Conservation (phyloP, 2,113 vertebrate genomes). For the Struthio camelus region DNA sequence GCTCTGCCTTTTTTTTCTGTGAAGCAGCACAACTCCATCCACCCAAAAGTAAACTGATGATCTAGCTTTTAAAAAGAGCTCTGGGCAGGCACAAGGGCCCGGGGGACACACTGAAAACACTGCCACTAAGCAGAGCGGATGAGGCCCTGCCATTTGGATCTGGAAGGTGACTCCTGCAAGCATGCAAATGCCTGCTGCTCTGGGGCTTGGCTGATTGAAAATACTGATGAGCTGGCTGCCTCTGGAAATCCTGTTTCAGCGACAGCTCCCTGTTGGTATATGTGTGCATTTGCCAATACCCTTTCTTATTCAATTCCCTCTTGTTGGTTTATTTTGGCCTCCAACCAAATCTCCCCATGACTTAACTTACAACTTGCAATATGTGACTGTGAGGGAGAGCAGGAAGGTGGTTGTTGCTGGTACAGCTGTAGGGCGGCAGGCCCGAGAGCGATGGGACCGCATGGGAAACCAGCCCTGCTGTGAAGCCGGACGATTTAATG, state of each 20-base stretch:
- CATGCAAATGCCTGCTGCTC: neutral
- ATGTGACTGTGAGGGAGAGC: neutral
- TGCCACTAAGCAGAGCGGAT: rapidly evolving
- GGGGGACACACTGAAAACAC: rapidly evolving
- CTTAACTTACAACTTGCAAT: rapidly evolving
- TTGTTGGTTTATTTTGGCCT: neutral
- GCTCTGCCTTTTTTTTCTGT: too few relatives aligned
- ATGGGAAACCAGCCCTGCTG: rapidly evolving
- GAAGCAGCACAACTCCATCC: neutral
- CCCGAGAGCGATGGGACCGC: too few relatives aligned
- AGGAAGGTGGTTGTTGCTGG: neutral
- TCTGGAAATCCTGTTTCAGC: neutral
- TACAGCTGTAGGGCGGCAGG: rapidly evolving
- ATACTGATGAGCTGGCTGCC: neutral
- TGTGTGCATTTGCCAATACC: neutral
- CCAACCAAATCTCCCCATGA: neutral
- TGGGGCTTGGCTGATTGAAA: neutral
- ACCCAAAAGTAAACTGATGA: neutral
- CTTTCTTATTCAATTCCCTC: neutral
- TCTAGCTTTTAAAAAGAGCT: neutral
- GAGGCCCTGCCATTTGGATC: rapidly evolving
- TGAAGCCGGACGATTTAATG: neutral
- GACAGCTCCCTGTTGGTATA: rapidly evolving
- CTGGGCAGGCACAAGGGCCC: neutral
- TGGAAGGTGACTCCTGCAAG: neutral